Base-by-base conservation (phyloP, 2,888 invertebrate species). In the Cheilosia soror region DNA sequence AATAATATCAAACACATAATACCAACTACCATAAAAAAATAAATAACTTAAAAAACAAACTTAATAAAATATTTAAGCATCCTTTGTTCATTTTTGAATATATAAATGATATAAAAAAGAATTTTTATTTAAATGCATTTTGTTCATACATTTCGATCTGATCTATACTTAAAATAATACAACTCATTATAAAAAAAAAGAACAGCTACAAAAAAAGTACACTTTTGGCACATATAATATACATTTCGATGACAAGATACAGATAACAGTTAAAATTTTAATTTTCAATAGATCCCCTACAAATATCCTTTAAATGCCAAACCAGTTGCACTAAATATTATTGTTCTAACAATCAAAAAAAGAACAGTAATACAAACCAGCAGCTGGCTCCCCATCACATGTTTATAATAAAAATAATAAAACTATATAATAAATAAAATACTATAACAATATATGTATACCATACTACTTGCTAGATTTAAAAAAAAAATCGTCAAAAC, bases 271-370 rank as follows among this genome's bases (percentile, higher is more conserved):
- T 75, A 62, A 57, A 66, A 69, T 71, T 85, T 79, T 87, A 31
- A 79, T 87, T 88, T 88, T 87, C 87, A 88, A 88, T 88, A 88
- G 88, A 83, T 63, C 79, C 87, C 88, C 72, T 69, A 73, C 66
- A 69, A 84, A 73, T 73, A 79, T 85, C 87, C 87, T 75, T 68
- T 15, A 85, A 88, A 86, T 68, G 76, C 88, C 88, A 88, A 88
- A 88, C 88, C 88, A 87, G 72, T 65, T 78, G 57, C 25, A 63
- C 15, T 51, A 7, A 37, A 49, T 55, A 62, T 47, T 79, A 66
- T 71, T 57, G 58, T 71, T 77, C 69, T 20, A 25, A 9, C 0
- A 4, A 11, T 4, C 11, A n/a, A 57, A 9, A 7, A 33, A 11
- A 15, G 53, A 68, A 57, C 51, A 78, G 15, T 62, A 65, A 49